A percentile compares a stretch with the other conserved stretches of the same genome.
These are phyloP conservation scores for Picathartes gymnocephalus DNA, from an alignment of 2,113 vertebrate genomes.

Conservation along the genomic window DNA sequence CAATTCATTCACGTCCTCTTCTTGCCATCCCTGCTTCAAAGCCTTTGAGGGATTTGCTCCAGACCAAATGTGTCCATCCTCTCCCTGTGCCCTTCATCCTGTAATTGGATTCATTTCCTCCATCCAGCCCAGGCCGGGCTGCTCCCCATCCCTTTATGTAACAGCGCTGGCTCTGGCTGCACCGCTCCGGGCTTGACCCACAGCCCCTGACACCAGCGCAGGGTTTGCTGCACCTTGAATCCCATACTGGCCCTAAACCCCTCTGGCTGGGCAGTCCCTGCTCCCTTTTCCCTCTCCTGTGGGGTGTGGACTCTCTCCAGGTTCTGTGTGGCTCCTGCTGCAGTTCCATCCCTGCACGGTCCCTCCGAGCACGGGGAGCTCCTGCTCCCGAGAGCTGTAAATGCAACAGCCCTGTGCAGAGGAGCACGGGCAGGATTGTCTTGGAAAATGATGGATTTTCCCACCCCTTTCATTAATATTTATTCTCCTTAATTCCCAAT, in stretches of 20 bases:
- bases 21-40: background rate
- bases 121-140: background rate
- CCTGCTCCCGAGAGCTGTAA: background rate
- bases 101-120: constrained; percentile 61
- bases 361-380: background rate
- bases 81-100: constrained; percentile 52
- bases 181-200: background rate
- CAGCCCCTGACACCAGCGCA: background rate
- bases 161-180: background rate
- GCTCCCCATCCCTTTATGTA: constrained; percentile 27
- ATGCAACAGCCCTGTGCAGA: fast-evolving
- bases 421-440: background rate
- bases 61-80: background rate
- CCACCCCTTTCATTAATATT: constrained; percentile 20
- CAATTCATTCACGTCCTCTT: background rate
- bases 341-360: fast-evolving
- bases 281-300: background rate
- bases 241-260: fast-evolving
- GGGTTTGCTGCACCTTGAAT: background rate
- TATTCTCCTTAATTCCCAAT: constrained; percentile 3
- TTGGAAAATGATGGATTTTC: background rate
- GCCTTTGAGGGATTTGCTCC: background rate
- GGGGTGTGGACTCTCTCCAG: background rate
- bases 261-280: background rate
- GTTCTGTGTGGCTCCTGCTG: background rate